Evolutionary conservation across 2,888 invertebrate genomes (phyloP), one percentile per base, ranked within the genome.

Genomic region (Julus scanicus): DNA sequence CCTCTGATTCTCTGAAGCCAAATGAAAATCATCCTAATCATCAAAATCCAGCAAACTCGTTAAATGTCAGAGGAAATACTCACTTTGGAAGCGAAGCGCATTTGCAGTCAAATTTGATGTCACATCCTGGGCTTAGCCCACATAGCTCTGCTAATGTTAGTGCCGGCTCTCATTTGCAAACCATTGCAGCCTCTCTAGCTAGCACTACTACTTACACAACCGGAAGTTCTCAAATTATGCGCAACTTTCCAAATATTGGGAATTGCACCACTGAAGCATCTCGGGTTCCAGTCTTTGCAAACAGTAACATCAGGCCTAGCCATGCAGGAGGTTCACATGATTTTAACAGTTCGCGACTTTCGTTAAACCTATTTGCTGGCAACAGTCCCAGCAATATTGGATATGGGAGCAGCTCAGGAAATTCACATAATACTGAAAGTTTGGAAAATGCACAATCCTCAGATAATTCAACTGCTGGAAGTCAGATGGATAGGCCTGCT

Each of bases 51-150:
- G 29, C 71, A 20, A 71, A n/a, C 71, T 71, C 29, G 29, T 29
- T 71, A 71, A 71, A 71, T 29, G 29, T 71, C 71, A 71, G 85
- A 85, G 85, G 85, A 85, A 85, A 85, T 85, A 9, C 40, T n/a
- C 85, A 71, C 29, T 71, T 71, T 71, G 71, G 71, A 71, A 71
- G 29, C 20, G 71, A 71, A 29, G 20, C 71, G 29, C 71, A 71
- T 71, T 3, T 71, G 29, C 71, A 71, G 71, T 71, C 71, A 20
- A 9, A 20, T 20, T 71, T 71, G 29, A 29, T 71, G 20, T 20
- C 71, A 71, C 71, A 71, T 29, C 20, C 71, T 20, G 71, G 71
- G 2, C 71, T 20, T 29, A 71, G 29, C 63, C 63, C 63, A n/a
- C 63, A 63, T 3, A 63, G 63, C 29, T 29, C 71, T 20, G 20